A percentile compares a stretch with the other conserved stretches of the same genome.
Conservation (phyloP, 2,113 vertebrate species). For the Ahaetulla prasina region DNA sequence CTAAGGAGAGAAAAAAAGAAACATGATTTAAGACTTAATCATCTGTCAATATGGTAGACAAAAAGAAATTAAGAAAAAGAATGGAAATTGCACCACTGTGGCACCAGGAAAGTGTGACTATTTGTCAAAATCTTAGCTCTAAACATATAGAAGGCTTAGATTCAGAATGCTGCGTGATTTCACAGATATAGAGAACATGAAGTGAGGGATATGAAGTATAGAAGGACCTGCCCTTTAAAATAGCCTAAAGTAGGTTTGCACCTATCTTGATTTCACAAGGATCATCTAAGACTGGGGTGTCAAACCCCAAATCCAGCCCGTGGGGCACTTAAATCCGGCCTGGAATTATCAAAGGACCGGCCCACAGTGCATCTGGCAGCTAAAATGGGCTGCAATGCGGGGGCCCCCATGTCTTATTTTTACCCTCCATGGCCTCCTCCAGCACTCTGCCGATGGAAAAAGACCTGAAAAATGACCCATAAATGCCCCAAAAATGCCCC, state of each 20-base stretch:
- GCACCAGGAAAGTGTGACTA: neutral
- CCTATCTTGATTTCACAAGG: neutral
- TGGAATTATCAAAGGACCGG: too few relatives aligned
- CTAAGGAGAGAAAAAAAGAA: neutral
- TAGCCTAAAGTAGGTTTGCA: neutral
- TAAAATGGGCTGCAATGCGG: too few relatives aligned
- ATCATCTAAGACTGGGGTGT: neutral
- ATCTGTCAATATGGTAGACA: neutral
- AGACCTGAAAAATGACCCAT: too few relatives aligned
- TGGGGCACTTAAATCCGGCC: too few relatives aligned
- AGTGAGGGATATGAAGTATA: neutral
- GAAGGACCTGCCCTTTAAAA: neutral
- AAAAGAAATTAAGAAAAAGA: neutral
- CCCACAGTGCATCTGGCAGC: too few relatives aligned
- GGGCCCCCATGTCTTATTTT: too few relatives aligned
- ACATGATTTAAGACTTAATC: neutral
- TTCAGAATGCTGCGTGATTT: neutral
- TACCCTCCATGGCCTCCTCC: too few relatives aligned
- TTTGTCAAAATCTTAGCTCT: neutral
- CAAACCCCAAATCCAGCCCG: too few relatives aligned
- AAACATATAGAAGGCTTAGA: neutral
- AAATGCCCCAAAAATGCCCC: too few relatives aligned
- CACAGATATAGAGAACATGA: neutral
- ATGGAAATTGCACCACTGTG: neutral
- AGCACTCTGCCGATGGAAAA: too few relatives aligned